Conservation (phyloP, 2,888 invertebrate species). For the Synergus gifuensis region DNA sequence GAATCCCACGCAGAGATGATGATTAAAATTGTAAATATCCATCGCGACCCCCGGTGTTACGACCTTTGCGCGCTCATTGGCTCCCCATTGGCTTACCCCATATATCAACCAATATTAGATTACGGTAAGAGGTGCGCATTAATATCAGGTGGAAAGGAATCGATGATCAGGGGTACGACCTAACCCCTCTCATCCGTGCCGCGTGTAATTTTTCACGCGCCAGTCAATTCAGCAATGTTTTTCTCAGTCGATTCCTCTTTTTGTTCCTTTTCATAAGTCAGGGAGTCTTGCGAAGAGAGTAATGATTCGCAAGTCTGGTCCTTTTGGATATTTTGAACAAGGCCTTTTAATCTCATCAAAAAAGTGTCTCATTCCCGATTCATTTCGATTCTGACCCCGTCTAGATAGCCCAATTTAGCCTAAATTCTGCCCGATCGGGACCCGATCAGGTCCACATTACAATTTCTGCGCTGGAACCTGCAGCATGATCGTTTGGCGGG, state of each 20-base stretch:
- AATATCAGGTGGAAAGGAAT: slow-evolving; percentile 58
- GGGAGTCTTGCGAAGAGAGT: neutral
- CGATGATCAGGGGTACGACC: slow-evolving; percentile 52
- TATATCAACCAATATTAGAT: slow-evolving; percentile 74
- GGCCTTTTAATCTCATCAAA: neutral
- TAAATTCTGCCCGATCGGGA: too few species aligned
- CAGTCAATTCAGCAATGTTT: slow-evolving; percentile 23
- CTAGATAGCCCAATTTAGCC: too few species aligned
- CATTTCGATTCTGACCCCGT: too few species aligned
- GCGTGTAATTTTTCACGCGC: slow-evolving; percentile 43
- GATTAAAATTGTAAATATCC: slow-evolving; percentile 74
- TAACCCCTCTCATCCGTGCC: slow-evolving; percentile 40
- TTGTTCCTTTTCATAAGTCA: neutral
- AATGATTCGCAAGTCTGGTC: neutral
- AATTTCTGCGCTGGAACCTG: neutral
- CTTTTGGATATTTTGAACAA: neutral
- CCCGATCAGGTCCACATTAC: too few species aligned
- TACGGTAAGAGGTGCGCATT: slow-evolving; percentile 69
- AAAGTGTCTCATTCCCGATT: neutral
- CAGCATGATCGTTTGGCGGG: slow-evolving; percentile 34
- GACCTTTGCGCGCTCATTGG: slow-evolving; percentile 67
- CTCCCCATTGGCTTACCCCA: slow-evolving; percentile 70
- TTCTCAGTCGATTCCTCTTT: slow-evolving; percentile 29
- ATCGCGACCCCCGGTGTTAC: slow-evolving; percentile 70
- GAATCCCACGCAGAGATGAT: slow-evolving; percentile 69